A percentile compares a stretch with the other conserved stretches of the same genome.
These are phyloP conservation scores for Acanthornis magna DNA, from an alignment of 2,797 vertebrate species.

Conservation along the genomic window DNA sequence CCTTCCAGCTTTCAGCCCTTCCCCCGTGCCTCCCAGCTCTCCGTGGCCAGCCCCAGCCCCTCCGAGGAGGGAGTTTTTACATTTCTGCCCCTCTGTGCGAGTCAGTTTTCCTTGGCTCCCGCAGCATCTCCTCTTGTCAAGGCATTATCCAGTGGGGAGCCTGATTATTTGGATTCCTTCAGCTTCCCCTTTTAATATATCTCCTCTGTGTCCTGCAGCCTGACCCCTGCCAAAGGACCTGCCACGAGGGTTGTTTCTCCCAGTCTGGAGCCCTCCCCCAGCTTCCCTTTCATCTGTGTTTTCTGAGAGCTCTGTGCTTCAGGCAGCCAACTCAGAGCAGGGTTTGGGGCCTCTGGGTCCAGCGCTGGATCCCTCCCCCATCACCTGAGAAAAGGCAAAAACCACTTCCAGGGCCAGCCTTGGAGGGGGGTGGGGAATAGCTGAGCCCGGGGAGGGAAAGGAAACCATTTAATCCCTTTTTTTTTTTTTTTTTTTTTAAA, in stretches of 20 bases:
- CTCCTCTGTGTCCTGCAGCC: conserved; percentile 57
- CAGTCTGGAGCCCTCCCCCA: conserved; percentile 66
- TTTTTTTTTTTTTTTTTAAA: not conserved
- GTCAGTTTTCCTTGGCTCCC: conserved; percentile 50
- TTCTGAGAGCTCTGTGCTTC: conserved; percentile 50
- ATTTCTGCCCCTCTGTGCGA: conserved; percentile 33
- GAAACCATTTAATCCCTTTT: not conserved
- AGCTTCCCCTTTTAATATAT: conserved; percentile 68
- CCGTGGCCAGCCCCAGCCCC: not conserved
- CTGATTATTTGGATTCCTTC: conserved; percentile 69
- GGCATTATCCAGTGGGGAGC: conserved; percentile 65
- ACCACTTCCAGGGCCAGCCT: not conserved
- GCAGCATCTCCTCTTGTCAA: conserved; percentile 58
- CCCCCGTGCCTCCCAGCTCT: conserved; percentile 12
- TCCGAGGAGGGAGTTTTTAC: conserved; percentile 8
- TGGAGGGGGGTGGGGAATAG: not conserved
- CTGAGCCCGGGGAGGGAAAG: not conserved
- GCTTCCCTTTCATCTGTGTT: conserved; percentile 70
- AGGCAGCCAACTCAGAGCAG: conserved; percentile 23
- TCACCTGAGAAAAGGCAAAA: conserved; percentile 64
- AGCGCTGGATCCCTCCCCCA: conserved; percentile 36
- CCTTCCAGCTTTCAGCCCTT: conserved; percentile 48
- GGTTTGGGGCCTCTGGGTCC: conserved; percentile 54
- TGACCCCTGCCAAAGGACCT: conserved; percentile 67
- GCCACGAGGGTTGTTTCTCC: conserved; percentile 61